Percentiles rank a stretch among this genome's conserved stretches.
Evolutionary conservation across 2,888 invertebrate genomes (phyloP).

Genomic region (Pyrgus malvae): DNA sequence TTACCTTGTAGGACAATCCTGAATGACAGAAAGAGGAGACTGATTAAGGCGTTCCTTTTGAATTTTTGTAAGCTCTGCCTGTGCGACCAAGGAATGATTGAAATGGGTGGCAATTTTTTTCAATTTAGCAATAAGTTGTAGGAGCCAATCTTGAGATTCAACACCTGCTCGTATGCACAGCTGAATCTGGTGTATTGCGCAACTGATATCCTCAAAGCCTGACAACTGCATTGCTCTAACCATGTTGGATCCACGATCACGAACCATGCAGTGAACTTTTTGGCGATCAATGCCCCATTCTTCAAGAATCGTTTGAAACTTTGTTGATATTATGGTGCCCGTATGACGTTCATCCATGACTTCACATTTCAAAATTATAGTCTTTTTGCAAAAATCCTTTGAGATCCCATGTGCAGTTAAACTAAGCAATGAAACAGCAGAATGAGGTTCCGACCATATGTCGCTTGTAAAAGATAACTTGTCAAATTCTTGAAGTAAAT

Average conservation of each 20-base stretch:
- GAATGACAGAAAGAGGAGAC: conserved; percentile 10
- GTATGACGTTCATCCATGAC: conserved; percentile 28
- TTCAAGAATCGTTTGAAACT: conserved; percentile 25
- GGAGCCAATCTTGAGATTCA: conserved; percentile 17
- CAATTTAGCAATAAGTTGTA: conserved; percentile 22
- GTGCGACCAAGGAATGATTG: conserved; percentile 29
- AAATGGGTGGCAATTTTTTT: conserved; percentile 34
- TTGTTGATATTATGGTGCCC: background rate
- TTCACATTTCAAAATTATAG: conserved; percentile 23
- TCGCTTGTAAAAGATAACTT: conserved; percentile 28
- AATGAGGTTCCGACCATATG: conserved; percentile 22
- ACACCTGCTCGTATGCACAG: conserved; percentile 15
- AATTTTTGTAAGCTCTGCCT: conserved; percentile 24
- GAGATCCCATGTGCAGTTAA: conserved; percentile 28
- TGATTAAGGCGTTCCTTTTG: conserved; percentile 27
- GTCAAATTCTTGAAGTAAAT: conserved; percentile 27
- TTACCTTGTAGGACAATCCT: conserved; percentile 23
- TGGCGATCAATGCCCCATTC: conserved; percentile 33
- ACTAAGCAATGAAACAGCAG: conserved; percentile 26
- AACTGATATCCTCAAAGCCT: conserved; percentile 11
- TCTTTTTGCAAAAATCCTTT: conserved; percentile 14
- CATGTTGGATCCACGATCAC: conserved; percentile 36
- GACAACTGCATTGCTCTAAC: conserved; percentile 30
- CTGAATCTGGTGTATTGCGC: conserved; percentile 24
- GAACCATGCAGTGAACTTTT: conserved; percentile 34